Conservation (phyloP, 2,888 invertebrate genomes). For the Lochmaea crataegi region DNA sequence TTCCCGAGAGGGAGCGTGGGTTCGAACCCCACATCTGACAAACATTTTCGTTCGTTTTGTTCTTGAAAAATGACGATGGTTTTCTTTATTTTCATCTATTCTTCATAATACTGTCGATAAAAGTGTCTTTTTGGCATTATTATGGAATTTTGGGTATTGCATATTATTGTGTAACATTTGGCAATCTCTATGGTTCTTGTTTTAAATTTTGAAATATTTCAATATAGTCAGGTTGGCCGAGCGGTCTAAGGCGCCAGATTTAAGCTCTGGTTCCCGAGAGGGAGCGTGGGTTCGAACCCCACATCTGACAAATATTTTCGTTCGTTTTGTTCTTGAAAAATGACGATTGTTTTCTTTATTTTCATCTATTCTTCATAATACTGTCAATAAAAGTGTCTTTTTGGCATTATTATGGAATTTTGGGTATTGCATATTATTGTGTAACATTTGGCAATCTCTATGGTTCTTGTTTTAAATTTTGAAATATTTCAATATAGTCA, state of each 20-base stretch:
- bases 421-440: not conserved
- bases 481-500: constrained; percentile 60
- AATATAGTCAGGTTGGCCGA: constrained; percentile 73
- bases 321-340: too few relatives aligned
- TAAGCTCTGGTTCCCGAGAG: constrained; percentile 75
- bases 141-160: too few relatives aligned
- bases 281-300: constrained; percentile 78
- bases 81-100: too few relatives aligned
- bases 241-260: constrained; percentile 79
- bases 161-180: not conserved
- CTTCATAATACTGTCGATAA: too few relatives aligned
- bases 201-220: not conserved
- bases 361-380: too few relatives aligned
- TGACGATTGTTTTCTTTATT: too few relatives aligned
- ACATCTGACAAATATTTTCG: constrained; percentile 68
- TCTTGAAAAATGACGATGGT: too few relatives aligned
- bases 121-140: too few relatives aligned
- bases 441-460: not conserved
- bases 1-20: constrained; percentile 75
- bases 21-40: constrained; percentile 78
- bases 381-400: too few relatives aligned
- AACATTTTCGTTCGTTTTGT: not conserved
- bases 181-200: not conserved
- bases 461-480: not conserved
- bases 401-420: too few relatives aligned